Evolutionary conservation across 2,888 invertebrate species (phyloP), one percentile per base, ranked within the genome.

Genomic region (Hesperia comma): DNA sequence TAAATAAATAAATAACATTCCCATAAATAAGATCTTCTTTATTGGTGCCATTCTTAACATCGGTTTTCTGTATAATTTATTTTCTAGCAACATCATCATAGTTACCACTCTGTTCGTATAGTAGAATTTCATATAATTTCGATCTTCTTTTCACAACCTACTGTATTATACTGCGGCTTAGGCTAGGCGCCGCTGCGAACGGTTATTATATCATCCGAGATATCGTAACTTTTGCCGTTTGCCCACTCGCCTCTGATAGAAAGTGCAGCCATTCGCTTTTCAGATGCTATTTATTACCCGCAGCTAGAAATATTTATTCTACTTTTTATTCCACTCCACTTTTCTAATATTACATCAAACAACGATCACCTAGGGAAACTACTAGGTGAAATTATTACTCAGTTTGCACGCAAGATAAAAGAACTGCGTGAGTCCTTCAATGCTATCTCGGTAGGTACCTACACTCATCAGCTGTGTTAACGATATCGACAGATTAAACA

Each of bases 191-290:
- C 51, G 49, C 41, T 55, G 43, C 55, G 37, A 61, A 61, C 57
- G 63, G 69, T 74, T 74, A 73, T 90, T 89, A 90, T 90, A 88
- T 90, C 90, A 90, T 83, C 78, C 78, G 77, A 85, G 84, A 81
- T 84, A 88, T 88, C 87, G 87, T 86, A 87, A 86, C 87, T 89
- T 84, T 85, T 85, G 86, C 87, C 85, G 80, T 79, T 81, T 81
- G 82, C 77, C 83, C 81, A 83, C 83, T 81, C 89, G 67, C 61
- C 61, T 40, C 55, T 33, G 46, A 61, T 67, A 90, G 90, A 90
- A 90, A 90, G 90, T 88, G 81, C 80, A 81, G 80, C 83, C 85
- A 82, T 83, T 83, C 82, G 84, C 84, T 85, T 87, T 86, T 87
- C 85, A 83, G 83, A 81, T 82, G 77, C 83, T 84, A 84, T 87